phyloP scores from a whole-genome alignment of 2,797 vertebrate species.

The Bradypodion ventrale region DNA sequence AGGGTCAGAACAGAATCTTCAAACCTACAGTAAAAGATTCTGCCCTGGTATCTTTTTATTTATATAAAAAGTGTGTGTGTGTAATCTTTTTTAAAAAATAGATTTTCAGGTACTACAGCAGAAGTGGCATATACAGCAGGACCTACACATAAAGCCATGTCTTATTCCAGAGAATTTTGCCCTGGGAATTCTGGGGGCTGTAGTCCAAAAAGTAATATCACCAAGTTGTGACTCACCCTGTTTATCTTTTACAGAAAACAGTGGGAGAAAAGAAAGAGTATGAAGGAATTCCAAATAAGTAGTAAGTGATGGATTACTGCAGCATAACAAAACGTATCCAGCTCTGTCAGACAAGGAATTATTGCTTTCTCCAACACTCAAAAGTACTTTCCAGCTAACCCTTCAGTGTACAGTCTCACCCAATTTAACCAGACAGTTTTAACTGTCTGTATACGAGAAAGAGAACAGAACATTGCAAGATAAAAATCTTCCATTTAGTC shows the following conservation, averaged over 20 bases:
- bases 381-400: not conserved
- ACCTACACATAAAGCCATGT: no score
- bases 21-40: not conserved
- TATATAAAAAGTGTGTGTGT: no score
- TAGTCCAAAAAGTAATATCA: not conserved
- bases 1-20: not conserved
- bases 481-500: conserved; percentile 13
- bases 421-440: conserved; percentile 8
- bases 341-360: conserved; percentile 13
- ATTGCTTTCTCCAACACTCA: conserved; percentile 27
- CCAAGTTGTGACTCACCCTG: not conserved
- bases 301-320: conserved; percentile 9
- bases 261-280: not conserved
- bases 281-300: not conserved
- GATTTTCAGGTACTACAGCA: no score
- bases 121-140: no score
- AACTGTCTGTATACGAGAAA: not conserved
- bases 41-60: not conserved
- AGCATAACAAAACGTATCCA: conserved; percentile 23
- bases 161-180: no score
- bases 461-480: not conserved
- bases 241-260: not conserved
- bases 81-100: no score
- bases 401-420: not conserved
- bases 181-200: no score